Percentiles rank a stretch among this genome's conserved stretches.
phyloP scores from a whole-genome alignment of 2,888 invertebrate species.

The Oscheius sp. region DNA sequence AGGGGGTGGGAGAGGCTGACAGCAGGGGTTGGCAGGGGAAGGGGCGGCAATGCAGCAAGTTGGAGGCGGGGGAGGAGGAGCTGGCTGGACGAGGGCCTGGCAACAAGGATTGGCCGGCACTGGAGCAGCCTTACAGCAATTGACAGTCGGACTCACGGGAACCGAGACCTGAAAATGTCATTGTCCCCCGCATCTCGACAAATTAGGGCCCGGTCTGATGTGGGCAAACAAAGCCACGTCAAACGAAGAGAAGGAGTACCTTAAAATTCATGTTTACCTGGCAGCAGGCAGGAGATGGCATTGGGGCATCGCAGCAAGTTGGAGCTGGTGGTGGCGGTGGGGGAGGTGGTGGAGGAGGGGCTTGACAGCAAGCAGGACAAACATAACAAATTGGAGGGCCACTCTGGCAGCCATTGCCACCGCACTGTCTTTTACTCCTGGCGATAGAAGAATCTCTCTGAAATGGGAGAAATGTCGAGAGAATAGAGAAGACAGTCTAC shows the following conservation, averaged over 20 bases:
- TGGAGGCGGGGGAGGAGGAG: slow-evolving; percentile 44
- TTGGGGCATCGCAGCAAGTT: slow-evolving; percentile 47
- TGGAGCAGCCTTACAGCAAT: slow-evolving; percentile 54
- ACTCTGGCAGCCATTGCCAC: slow-evolving; percentile 19
- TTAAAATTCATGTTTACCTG: slow-evolving; percentile 28
- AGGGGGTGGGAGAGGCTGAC: slow-evolving; percentile 45
- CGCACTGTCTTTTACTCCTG: slow-evolving; percentile 28
- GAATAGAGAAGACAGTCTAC: not conserved
- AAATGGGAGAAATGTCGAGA: not conserved
- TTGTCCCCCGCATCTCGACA: not conserved
- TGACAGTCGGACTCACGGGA: slow-evolving; percentile 42
- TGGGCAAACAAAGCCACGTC: slow-evolving; percentile 24
- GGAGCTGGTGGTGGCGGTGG: slow-evolving; percentile 27
- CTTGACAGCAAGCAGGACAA: slow-evolving; percentile 17
- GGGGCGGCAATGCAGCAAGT: slow-evolving; percentile 53
- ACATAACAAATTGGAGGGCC: slow-evolving; percentile 30
- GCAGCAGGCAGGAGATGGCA: slow-evolving; percentile 51
- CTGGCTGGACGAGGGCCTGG: slow-evolving; percentile 27
- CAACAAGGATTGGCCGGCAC: slow-evolving; percentile 47
- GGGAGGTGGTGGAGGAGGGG: slow-evolving; percentile 33
- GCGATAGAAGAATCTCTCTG: slow-evolving; percentile 7
- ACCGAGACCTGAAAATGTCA: slow-evolving; percentile 3
- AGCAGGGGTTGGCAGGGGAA: slow-evolving; percentile 58
- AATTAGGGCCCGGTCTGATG: slow-evolving; percentile 33
- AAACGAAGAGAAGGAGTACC: slow-evolving; percentile 8